Evolutionary conservation across 2,113 vertebrate species (phyloP), one percentile per base, ranked within the genome.

Genomic region (Promerops cafer): DNA sequence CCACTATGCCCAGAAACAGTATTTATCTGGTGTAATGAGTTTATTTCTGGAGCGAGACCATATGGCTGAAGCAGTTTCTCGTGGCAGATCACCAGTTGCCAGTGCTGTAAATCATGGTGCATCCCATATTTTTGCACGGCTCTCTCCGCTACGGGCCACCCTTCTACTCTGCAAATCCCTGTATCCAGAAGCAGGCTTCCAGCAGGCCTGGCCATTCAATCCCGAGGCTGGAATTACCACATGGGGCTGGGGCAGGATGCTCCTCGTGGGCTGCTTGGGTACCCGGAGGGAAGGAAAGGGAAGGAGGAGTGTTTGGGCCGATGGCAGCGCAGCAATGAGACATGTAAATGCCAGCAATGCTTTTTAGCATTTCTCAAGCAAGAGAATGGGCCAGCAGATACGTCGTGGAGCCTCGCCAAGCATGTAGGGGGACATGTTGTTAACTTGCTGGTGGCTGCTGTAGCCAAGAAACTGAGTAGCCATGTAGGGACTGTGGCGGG

Each of bases 341-440:
- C 93, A 27, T 92, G 82, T 94, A 96, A 96, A 97, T 96, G 96
- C 92, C 95, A 96, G 93, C 64, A 50, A 49, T 75, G 94, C 92
- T 96, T 74, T 93, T 94, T 95, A 96, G 95, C 94, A 93, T 96
- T 96, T 97, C 92, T 96, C 87, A 5, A 96, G 94, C 90, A 83
- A 63, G 92, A 91, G 94, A 93, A 96, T 88, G 93, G 95, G 93
- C 93, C 90, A 95, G 93, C 94, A 97, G 93, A 94, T 96, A 96
- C n/a, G 5, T 65, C 16, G 68, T 96, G 94, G 95, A 96, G 90
- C 84, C 76, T 90, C 52, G 94, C 94, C 95, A 95, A 92, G 93
- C 92, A 96, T 95, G 96, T 95, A 96, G 95, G 94, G 94, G 95
- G 95, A 96, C 95, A 96, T 94, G 94, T 96, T 97, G 95, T 95